phyloP scores from a whole-genome alignment of 2,888 invertebrate species.

The Rugalucina vietnamica region DNA sequence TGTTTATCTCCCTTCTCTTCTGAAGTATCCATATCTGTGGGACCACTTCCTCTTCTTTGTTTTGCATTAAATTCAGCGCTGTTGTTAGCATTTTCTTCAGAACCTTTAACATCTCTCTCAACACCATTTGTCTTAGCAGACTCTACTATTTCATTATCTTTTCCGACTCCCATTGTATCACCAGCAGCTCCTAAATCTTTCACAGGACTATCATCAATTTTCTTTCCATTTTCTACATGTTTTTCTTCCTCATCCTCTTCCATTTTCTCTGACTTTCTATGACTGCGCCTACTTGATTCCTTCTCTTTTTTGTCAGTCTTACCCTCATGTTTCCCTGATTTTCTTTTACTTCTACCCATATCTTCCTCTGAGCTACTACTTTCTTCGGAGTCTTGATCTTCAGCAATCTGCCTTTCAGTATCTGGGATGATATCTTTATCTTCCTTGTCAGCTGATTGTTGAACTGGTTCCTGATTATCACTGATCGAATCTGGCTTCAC shows the following conservation, averaged over 20 bases:
- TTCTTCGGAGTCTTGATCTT: neutral
- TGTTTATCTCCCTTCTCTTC: neutral
- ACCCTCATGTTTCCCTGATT: neutral
- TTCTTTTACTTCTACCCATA: slow-evolving; percentile 17
- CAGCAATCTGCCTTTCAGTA: neutral
- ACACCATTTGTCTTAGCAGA: neutral
- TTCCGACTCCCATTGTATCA: neutral
- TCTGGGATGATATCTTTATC: too few relatives aligned
- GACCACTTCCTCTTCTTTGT: neutral
- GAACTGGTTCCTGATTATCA: neutral
- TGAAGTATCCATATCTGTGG: neutral
- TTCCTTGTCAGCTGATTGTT: neutral
- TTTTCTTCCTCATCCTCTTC: slow-evolving; percentile 12
- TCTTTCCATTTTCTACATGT: neutral
- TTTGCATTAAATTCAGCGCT: slow-evolving; percentile 1
- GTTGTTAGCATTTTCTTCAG: neutral
- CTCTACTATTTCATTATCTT: neutral
- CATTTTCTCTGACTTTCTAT: neutral
- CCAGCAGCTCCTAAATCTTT: neutral
- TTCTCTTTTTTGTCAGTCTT: slow-evolving; percentile 18
- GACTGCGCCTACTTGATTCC: slow-evolving; percentile 21
- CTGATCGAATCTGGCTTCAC: neutral
- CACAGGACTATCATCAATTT: neutral
- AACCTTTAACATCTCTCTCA: neutral
- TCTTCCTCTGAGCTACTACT: neutral